Base-by-base conservation (phyloP, 64 coral and sea anemone species). In the Stichodactyla helianthus region DNA sequence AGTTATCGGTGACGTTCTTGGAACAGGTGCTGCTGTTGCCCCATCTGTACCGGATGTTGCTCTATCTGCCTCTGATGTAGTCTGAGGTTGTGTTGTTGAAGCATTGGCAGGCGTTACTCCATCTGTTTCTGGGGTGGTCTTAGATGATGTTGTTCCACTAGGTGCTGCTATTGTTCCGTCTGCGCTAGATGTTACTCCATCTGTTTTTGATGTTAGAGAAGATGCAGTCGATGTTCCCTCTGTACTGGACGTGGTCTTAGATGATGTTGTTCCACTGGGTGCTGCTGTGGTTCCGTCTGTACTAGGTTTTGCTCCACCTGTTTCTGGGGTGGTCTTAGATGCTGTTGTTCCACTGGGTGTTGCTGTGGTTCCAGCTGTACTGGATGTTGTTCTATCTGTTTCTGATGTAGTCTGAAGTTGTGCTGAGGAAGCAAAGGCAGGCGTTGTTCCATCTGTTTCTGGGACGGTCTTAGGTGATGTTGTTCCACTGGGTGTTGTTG, bases 161-260 rank as follows among this genome's bases (percentile, higher is more conserved):
- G 78, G 78, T 80, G 78, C 26, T n/a, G 14, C 12, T 59, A 53
- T n/a, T 53, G 82, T 16, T 58, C 53, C 82, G 18, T 83, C 82
- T 20, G 83, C 62, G 62, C 55, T 84, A 17, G 11, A 8, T 27
- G 83, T 7, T 22, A 23, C 14, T 16, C 16, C 55, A 60, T 10
- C 20, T 57, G 18, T 58, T 17, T 15, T 25, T 31, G 44, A 6
- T 62, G 83, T 84, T 59, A 0, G 17, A 16, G 22, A 18, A 9
- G 62, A 7, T 65, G 62, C 62, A 6, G 19, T n/a, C 6, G 62
- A 22, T 22, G 19, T 7, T n/a, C 5, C 82, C 10, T 84, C 54
- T 14, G 82, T 84, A 84, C 82, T 84, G 27, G 25, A 15, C 18
- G 82, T 16, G 35, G 23, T 84, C 25, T 23, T 54, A 5, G 23